Percentiles rank a stretch among this genome's conserved stretches.
phyloP scores from a whole-genome alignment of 1,140 invertebrate species.

The Drosophila sturtevanti region DNA sequence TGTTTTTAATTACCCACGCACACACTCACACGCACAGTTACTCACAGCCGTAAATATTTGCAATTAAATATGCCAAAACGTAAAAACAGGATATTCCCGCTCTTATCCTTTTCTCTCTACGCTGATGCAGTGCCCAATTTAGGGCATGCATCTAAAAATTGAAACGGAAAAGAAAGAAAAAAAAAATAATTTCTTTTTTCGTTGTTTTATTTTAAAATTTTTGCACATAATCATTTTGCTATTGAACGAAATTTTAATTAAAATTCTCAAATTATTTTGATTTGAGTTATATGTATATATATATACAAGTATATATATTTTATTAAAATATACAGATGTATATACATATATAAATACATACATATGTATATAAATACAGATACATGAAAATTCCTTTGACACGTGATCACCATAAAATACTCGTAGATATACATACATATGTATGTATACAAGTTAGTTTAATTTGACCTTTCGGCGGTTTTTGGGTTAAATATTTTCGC shows the following conservation, averaged over 20 bases:
- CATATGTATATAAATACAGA: no score
- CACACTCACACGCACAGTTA: conserved; percentile 20
- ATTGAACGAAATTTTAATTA: conserved; percentile 15
- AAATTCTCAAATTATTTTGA: conserved; percentile 1
- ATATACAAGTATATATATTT: neutral
- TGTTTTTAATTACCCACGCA: conserved; percentile 58
- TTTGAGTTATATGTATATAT: neutral
- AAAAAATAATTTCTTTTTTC: conserved; percentile 20
- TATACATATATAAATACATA: no score
- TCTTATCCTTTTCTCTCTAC: neutral
- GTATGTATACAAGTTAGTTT: no score
- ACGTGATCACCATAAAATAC: neutral
- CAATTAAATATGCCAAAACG: conserved; percentile 74
- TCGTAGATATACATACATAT: no score
- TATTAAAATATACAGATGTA: neutral
- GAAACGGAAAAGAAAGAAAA: no score
- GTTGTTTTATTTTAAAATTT: conserved; percentile 2
- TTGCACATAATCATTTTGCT: conserved; percentile 7
- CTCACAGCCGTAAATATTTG: conserved; percentile 62
- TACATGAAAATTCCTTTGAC: no score
- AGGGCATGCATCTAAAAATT: conserved; percentile 19
- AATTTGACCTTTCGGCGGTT: no score
- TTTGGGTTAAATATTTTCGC: no score
- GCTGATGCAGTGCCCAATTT: conserved; percentile 26
- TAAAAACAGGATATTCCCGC: conserved; percentile 22